Evolutionary conservation across 2,888 invertebrate species (phyloP).

Genomic region (Leucophenga montana): DNA sequence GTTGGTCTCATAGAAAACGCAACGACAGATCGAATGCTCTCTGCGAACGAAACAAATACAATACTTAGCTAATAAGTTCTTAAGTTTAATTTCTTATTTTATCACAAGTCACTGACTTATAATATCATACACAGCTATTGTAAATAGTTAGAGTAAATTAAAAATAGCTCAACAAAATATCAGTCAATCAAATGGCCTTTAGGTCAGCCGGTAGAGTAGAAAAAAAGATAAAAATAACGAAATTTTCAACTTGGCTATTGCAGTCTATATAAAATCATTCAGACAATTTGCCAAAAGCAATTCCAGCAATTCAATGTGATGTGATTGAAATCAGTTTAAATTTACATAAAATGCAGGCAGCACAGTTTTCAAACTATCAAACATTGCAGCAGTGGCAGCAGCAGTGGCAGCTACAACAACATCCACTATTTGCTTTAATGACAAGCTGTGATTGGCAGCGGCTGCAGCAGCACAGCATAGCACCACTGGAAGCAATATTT

Average conservation of each 20-base stretch:
- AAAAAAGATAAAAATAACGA: constrained; percentile 10
- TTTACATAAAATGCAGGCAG: constrained; percentile 23
- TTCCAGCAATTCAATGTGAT: constrained; percentile 17
- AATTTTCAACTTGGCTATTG: neutral
- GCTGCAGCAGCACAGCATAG: constrained; percentile 22
- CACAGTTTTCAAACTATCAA: neutral
- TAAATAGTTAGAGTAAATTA: constrained; percentile 1
- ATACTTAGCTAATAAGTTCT: neutral
- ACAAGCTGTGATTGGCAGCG: constrained; percentile 19
- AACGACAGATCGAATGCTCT: no score
- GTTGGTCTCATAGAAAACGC: no score
- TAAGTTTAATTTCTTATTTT: no score
- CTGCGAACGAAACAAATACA: no score
- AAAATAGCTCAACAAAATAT: constrained; percentile 16
- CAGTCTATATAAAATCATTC: constrained; percentile 3
- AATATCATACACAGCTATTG: no score
- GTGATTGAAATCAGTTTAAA: constrained; percentile 26
- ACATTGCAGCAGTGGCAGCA: neutral
- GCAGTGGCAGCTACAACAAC: constrained; percentile 9
- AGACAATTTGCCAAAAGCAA: constrained; percentile 26
- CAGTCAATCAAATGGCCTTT: constrained; percentile 9
- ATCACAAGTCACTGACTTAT: no score
- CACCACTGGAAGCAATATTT: neutral
- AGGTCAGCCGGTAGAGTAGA: neutral
- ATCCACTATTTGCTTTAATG: constrained; percentile 26